Conservation (phyloP, 92 coral and sea anemone species). For the Anthopleura xanthogrammica region DNA sequence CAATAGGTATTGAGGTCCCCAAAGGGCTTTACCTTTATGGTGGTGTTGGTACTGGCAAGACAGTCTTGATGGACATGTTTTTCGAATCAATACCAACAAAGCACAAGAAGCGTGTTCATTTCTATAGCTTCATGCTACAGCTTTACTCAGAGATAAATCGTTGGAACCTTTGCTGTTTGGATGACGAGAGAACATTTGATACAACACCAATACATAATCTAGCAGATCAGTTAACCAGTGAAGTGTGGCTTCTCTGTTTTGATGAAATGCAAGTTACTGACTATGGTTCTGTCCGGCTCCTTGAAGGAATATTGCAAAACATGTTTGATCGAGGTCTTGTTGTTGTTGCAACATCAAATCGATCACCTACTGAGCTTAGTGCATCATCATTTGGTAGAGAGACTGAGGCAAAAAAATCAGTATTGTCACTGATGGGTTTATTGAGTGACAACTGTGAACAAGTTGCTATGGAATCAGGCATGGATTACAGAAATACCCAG, state of each 20-base stretch:
- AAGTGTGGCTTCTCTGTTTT: conserved; percentile 74
- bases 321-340: conserved; percentile 67
- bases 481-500: conserved; percentile 62
- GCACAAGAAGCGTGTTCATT: conserved; percentile 75
- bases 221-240: conserved; percentile 55
- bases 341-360: conserved; percentile 75
- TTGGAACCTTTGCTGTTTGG: conserved; percentile 75
- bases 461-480: conserved; percentile 60
- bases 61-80: conserved; percentile 75
- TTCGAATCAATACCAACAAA: conserved; percentile 60
- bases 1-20: conserved; percentile 28
- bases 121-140: conserved; percentile 74
- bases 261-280: conserved; percentile 84
- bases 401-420: conserved; percentile 62
- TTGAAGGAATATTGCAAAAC: conserved; percentile 73
- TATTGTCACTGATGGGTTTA: conserved; percentile 62
- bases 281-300: conserved; percentile 68
- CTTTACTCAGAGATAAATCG: conserved; percentile 74
- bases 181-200: conserved; percentile 49
- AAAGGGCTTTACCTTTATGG: conserved; percentile 74
- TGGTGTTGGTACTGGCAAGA: conserved; percentile 80
- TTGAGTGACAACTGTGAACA: conserved; percentile 56
- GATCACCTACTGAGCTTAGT: conserved; percentile 73
- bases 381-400: conserved; percentile 77
- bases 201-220: conserved; percentile 60